Base-by-base conservation (phyloP, 1,140 invertebrate genomes). In the Dendrolimus punctatus region DNA sequence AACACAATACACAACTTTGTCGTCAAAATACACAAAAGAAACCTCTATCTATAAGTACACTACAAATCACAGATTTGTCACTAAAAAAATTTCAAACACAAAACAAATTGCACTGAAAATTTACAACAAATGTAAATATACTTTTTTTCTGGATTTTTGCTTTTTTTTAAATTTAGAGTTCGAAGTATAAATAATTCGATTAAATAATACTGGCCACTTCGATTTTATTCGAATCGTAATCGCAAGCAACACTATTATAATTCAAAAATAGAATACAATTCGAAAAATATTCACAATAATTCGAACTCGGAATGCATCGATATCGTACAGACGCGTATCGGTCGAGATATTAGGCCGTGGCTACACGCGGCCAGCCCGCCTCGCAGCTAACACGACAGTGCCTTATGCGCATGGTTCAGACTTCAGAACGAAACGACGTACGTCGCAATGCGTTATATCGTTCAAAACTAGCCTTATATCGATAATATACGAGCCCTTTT, bases 381-480 rank as follows among this genome's bases (percentile, higher is more conserved):
- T 53, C 45, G 47, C 55, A 51, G 59, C 53, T 50, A 43, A 41
- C 39, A 46, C 55, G 63, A 70, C 76, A 74, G 68, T 83, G 76
- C 70, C 71, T 71, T 80, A 68, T 83, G 80, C 80, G 80, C 80
- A 80, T 79, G 76, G 68, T 55, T 62, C 8, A 49, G 44, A 38
- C 38, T 53, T 50, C 58, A 49, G 40, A 55, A 62, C 66, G 52
- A 77, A 77, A 79, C 62, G 71, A 58, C 76, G 62, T 82, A 82
- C 68, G 77, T 79, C 79, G 79, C 79, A 82, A 58, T 82, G 79
- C 79, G 79, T 80, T 82, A 68, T 61, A 59, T 52, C 45, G 56
- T 62, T 58, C 57, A 55, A 71, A 76, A 73, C 50, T 67, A 41
- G 55, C 65, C 71, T 66, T 63, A 72, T 45, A 54, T 49, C 56